These are phyloP conservation scores for Drosophila macrospina DNA, from an alignment of 2,888 invertebrate genomes.

Conservation along the genomic window DNA sequence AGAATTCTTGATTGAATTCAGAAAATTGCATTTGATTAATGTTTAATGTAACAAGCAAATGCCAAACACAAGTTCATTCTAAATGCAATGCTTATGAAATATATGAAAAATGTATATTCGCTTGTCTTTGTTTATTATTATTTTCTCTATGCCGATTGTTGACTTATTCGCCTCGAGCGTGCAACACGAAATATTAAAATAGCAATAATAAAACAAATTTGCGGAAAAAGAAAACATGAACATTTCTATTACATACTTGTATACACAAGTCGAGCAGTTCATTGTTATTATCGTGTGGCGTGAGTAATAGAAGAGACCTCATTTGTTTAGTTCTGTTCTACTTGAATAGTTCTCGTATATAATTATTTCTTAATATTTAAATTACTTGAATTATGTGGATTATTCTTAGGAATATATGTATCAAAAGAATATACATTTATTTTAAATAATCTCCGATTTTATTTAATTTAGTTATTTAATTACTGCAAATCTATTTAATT, in stretches of 20 bases:
- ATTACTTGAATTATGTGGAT: too few species aligned
- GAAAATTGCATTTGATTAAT: neutral
- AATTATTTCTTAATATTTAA: neutral
- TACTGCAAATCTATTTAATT: neutral
- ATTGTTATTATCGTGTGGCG: constrained; percentile 3
- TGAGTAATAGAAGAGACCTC: neutral
- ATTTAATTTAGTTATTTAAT: neutral
- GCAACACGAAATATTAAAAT: constrained; percentile 30
- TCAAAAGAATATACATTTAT: too few species aligned
- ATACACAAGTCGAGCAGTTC: neutral
- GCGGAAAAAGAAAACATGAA: constrained; percentile 10
- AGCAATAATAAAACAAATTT: constrained; percentile 25
- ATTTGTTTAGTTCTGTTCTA: neutral
- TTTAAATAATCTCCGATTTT: too few species aligned
- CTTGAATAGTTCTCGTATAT: too few species aligned
- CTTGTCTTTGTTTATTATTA: constrained; percentile 30
- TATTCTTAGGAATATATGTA: too few species aligned
- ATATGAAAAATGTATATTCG: constrained; percentile 19
- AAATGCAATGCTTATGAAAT: constrained; percentile 28
- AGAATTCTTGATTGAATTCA: neutral
- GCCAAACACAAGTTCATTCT: constrained; percentile 5
- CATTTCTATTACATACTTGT: constrained; percentile 3
- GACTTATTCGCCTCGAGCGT: constrained; percentile 41
- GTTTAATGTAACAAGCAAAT: neutral
- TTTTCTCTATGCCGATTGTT: constrained; percentile 21